Conservation (phyloP, 2,113 vertebrate species). For the Anser cygnoides region DNA sequence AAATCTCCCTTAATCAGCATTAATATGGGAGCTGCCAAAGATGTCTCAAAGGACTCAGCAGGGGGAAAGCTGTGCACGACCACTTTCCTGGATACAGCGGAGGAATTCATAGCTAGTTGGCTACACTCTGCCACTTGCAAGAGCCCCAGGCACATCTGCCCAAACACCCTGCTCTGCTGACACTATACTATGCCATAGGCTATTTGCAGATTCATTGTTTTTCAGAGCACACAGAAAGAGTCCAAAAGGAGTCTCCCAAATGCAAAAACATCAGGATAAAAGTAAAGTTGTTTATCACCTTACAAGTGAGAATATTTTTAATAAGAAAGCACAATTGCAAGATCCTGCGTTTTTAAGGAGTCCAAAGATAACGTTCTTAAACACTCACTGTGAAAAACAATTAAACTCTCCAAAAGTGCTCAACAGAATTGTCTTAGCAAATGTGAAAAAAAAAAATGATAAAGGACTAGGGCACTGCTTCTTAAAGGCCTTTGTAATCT, state of each 20-base stretch:
- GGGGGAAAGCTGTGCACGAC: not conserved
- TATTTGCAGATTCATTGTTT: not conserved
- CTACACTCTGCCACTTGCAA: accelerated
- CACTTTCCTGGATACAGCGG: not conserved
- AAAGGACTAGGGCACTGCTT: not conserved
- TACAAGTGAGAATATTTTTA: not conserved
- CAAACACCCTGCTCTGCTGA: not conserved
- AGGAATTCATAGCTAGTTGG: not conserved
- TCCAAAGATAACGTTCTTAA: not conserved
- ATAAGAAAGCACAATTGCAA: not conserved
- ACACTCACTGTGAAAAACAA: not conserved
- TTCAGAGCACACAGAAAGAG: not conserved
- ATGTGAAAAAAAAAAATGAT: not conserved
- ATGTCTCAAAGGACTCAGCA: not conserved
- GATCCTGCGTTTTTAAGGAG: not conserved
- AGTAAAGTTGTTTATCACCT: not conserved
- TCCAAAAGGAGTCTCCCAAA: not conserved
- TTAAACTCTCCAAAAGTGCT: not conserved
- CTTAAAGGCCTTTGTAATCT: not conserved
- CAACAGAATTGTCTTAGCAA: not conserved
- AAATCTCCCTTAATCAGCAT: not conserved
- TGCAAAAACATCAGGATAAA: not conserved
- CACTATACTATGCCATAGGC: not conserved
- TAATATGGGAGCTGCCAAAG: not conserved
- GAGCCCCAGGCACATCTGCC: not conserved